Evolutionary conservation across 2,113 vertebrate species (phyloP).

Genomic region (Delphinapterus leucas): DNA sequence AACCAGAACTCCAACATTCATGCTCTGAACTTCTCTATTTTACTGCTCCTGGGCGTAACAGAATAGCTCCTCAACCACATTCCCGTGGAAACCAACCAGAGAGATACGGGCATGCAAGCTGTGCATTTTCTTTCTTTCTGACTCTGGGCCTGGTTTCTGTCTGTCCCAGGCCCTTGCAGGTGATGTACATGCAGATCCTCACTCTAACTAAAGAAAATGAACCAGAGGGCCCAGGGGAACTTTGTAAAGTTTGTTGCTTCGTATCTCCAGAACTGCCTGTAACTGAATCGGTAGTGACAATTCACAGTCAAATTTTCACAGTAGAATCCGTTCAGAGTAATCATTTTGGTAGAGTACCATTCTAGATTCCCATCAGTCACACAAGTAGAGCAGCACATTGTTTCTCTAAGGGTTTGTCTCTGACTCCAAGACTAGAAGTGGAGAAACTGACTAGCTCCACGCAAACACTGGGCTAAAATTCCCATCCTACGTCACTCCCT

Average conservation of each 20-base stretch:
- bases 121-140: background rate
- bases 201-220: background rate
- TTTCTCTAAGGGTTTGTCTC: background rate
- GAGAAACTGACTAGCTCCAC: background rate
- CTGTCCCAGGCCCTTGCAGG: background rate
- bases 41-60: background rate
- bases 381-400: background rate
- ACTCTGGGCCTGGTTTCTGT: background rate
- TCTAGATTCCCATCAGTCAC: background rate
- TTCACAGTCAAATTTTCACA: background rate
- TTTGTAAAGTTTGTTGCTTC: background rate
- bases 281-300: background rate
- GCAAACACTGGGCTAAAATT: background rate
- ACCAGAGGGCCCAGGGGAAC: background rate
- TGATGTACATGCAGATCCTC: background rate
- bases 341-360: background rate
- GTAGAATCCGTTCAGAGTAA: background rate
- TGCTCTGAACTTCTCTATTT: background rate
- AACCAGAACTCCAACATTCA: background rate
- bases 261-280: background rate
- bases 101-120: background rate
- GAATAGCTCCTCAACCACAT: background rate
- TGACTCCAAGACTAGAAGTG: background rate
- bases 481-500: background rate
- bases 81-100: background rate